Base-by-base conservation (phyloP, 1,140 invertebrate species). In the Brachionus manjavacas region DNA sequence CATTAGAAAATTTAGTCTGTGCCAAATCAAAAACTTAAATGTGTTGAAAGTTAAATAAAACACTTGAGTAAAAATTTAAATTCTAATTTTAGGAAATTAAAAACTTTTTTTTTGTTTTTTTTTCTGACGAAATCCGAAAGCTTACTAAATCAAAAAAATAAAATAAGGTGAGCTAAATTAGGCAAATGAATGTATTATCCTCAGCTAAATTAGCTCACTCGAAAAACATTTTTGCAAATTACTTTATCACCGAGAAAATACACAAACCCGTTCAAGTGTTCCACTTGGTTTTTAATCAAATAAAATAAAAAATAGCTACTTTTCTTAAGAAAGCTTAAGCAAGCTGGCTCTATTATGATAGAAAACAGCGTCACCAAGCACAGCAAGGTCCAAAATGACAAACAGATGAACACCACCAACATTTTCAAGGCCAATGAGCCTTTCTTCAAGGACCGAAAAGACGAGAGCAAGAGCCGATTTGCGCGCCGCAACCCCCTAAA, bases 241-340 rank as follows among this genome's bases (percentile, higher is more conserved):
- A 68, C 66, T 23, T 72, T 41, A 41, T 72, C 68, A 20, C 31
- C n/a, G 35, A 72, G 3, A 72, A 35, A 41, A 72, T 72, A 72
- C 68, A 72, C 68, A 72, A 72, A 72, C 39, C 14, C 35, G 35
- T 41, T 72, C 68, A 72, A 72, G 35, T 72, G 35, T 72, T 41
- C 20, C 39, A 72, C 16, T 16, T 16, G 68, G 31, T 11, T 39
- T 72, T 72, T 39, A n/a, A 20, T 72, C n/a, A 28, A 31, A 35
- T 35, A 35, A 28, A n/a, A 70, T 9, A 28, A 14, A 39, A 72
- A 16, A 41, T 72, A 16, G 8, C 39, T 72, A 20, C 20, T 72
- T 70, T n/a, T 39, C 31, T 39, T 16, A 41, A 72, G 39, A 72
- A 72, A 72, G n/a, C 31, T 41, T 72, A 41, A 35, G 9, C n/a